Percentiles rank a stretch among this genome's conserved stretches.
These are phyloP conservation scores for Sylvietta virens DNA, from an alignment of 2,113 vertebrate genomes.

Conservation along the genomic window DNA sequence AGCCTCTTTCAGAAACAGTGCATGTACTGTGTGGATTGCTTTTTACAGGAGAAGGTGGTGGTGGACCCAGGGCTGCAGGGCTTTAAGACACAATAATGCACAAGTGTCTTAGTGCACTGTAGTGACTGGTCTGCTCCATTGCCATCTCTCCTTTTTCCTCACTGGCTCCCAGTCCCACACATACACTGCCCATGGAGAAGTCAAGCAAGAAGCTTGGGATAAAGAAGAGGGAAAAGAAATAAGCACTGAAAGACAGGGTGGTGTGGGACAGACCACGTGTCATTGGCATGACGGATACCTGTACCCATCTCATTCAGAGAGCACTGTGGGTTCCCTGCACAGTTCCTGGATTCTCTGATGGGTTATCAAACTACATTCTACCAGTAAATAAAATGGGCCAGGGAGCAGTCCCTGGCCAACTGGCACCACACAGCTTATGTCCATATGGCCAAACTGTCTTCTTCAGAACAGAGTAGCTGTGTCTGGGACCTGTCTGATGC, in stretches of 20 bases:
- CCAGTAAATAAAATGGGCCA: neutral
- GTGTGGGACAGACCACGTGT: neutral
- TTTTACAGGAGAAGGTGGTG: neutral
- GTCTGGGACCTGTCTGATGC: neutral
- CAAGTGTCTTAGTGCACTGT: neutral
- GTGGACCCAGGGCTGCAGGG: neutral
- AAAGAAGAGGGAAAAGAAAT: neutral
- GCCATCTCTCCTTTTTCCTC: neutral
- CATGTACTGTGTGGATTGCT: neutral
- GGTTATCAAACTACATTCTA: neutral
- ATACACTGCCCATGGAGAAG: neutral
- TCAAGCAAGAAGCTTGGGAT: neutral
- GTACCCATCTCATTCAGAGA: neutral
- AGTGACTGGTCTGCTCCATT: neutral
- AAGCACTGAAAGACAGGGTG: neutral
- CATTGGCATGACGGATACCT: neutral
- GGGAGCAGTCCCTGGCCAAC: neutral
- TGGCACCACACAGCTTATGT: neutral
- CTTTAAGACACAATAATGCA: neutral
- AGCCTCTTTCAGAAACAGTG: neutral
- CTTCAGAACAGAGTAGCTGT: neutral
- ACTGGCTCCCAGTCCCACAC: too few species aligned
- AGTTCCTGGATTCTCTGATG: neutral
- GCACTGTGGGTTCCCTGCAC: neutral
- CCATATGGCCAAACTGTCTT: neutral